phyloP scores from a whole-genome alignment of 2,888 invertebrate species.

The Danaus chrysippus region DNA sequence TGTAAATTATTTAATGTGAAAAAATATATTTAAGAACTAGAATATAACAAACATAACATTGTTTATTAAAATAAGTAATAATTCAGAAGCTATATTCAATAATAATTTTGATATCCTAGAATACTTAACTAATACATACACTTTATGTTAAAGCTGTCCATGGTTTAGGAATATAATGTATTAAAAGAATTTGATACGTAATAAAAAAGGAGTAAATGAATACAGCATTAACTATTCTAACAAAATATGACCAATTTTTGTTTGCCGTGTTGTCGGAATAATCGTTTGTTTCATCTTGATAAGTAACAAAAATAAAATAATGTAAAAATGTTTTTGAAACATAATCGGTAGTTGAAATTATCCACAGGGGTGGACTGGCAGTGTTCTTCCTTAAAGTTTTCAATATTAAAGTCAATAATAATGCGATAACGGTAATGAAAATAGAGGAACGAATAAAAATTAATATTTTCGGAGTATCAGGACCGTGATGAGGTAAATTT shows the following conservation, averaged over 20 bases:
- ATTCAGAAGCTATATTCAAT: no score
- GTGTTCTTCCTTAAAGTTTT: conserved; percentile 33
- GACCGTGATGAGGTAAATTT: conserved; percentile 39
- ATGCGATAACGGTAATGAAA: conserved; percentile 35
- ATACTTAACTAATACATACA: no score
- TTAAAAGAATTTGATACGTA: conserved; percentile 1
- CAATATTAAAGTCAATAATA: conserved; percentile 40
- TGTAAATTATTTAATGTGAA: no score
- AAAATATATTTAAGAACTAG: no score
- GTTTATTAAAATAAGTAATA: no score
- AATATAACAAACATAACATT: no score
- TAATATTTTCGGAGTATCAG: conserved; percentile 42
- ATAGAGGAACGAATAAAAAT: conserved; percentile 44
- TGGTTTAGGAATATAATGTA: no score
- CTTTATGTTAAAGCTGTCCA: no score
- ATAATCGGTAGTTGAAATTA: conserved; percentile 37
- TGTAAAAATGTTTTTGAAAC: conserved; percentile 34
- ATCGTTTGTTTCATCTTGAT: conserved; percentile 28
- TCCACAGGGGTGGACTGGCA: conserved; percentile 31
- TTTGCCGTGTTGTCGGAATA: conserved; percentile 15
- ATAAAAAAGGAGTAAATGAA: conserved; percentile 22
- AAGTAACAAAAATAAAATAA: conserved; percentile 39
- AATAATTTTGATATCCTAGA: no score
- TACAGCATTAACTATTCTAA: conserved; percentile 39
- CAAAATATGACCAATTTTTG: conserved; percentile 42